Conservation (phyloP, 2,113 vertebrate genomes). For the Tretioscincus oriximinensis region DNA sequence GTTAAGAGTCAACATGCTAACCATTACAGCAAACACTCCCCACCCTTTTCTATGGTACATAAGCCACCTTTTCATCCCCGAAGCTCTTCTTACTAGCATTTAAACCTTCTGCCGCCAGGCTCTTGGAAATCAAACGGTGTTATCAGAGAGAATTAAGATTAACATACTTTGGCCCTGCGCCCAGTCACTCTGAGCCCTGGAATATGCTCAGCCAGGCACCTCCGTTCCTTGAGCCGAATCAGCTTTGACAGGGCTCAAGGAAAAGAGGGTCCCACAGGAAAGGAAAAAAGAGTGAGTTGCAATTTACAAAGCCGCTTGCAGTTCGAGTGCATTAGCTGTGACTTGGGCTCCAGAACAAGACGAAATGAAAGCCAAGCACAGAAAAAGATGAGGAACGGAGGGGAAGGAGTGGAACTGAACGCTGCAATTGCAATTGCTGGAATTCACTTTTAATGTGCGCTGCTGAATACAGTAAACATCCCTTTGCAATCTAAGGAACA, state of each 20-base stretch:
- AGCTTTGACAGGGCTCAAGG: slow-evolving; percentile 51
- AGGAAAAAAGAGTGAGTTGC: slow-evolving; percentile 37
- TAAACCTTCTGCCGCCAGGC: slow-evolving; percentile 17
- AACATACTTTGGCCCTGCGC: neutral
- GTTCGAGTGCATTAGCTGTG: slow-evolving; percentile 66
- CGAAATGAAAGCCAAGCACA: slow-evolving; percentile 32
- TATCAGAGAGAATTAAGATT: slow-evolving; percentile 4
- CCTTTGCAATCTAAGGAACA: slow-evolving; percentile 48
- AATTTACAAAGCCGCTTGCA: slow-evolving; percentile 58
- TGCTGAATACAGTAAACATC: slow-evolving; percentile 61
- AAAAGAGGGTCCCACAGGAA: slow-evolving; percentile 42
- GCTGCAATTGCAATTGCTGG: slow-evolving; percentile 71
- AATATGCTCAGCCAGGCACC: neutral
- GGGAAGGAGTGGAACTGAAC: slow-evolving; percentile 47
- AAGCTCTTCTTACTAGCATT: neutral
- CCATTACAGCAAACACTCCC: no score
- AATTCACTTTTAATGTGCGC: slow-evolving; percentile 66
- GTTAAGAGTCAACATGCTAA: no score
- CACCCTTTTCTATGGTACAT: neutral
- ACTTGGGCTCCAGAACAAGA: slow-evolving; percentile 60
- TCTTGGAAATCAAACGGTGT: neutral
- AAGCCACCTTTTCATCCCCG: fast-evolving
- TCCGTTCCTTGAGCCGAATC: slow-evolving; percentile 13
- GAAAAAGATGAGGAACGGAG: neutral
- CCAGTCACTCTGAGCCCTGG: neutral